phyloP scores from a whole-genome alignment of 2,113 vertebrate genomes.

The Serinus canaria region DNA sequence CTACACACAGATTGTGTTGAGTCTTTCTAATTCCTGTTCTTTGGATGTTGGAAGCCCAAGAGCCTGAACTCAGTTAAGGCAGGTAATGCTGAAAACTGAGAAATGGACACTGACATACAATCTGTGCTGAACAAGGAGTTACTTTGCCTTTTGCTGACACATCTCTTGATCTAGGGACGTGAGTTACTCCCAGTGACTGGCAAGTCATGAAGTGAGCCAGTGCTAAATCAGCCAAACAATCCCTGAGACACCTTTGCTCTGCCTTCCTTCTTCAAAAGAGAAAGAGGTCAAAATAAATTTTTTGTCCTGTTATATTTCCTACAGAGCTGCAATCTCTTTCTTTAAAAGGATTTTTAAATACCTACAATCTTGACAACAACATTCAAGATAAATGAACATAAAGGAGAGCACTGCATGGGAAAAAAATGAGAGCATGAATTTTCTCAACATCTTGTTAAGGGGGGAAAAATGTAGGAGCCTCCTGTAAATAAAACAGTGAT shows the following conservation, averaged over 20 bases:
- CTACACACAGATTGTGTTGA: constrained; percentile 1
- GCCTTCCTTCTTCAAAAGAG: not conserved
- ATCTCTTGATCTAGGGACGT: not conserved
- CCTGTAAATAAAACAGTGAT: not conserved
- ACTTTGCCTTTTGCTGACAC: not conserved
- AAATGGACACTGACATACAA: not conserved
- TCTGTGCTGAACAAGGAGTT: not conserved
- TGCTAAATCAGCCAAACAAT: not conserved
- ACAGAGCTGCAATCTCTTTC: not conserved
- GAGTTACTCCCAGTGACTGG: not conserved
- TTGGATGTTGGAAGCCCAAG: not conserved
- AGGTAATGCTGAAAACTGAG: not conserved
- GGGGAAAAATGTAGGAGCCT: not conserved
- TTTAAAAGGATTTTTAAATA: not conserved
- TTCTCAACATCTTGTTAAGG: not conserved
- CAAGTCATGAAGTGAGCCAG: not conserved
- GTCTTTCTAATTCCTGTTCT: constrained; percentile 1
- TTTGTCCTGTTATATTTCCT: not conserved
- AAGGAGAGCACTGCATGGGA: not conserved
- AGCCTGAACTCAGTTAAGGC: not conserved
- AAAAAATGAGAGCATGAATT: not conserved
- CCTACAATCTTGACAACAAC: not conserved
- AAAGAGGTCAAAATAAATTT: constrained; percentile 20
- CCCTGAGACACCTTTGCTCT: not conserved
- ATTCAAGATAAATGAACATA: not conserved